Evolutionary conservation across 2,888 invertebrate species (phyloP).

Genomic region (Lycocerus yunnanus): DNA sequence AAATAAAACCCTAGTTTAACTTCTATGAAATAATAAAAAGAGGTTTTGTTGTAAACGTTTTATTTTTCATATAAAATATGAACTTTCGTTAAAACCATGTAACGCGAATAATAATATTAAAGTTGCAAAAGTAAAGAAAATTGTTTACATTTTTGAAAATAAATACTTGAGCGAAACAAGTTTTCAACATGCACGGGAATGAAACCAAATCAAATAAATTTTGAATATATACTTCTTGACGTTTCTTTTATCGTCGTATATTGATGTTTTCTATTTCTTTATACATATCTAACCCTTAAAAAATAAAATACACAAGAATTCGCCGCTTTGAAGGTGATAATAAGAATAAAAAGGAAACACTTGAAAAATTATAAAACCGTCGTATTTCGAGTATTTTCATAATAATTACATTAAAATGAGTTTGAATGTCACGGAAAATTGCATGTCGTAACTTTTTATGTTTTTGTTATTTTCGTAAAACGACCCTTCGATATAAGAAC

Average conservation of each 20-base stretch:
- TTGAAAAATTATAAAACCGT: background rate
- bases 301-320: background rate
- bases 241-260: background rate
- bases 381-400: background rate
- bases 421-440: background rate
- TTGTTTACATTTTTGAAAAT: background rate
- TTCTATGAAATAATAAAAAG: no score
- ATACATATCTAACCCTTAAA: background rate
- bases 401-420: background rate
- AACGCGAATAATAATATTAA: background rate
- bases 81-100: background rate
- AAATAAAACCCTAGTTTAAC: no score
- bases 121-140: background rate
- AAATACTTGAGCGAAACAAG: background rate
- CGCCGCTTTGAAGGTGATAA: background rate
- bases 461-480: background rate
- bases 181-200: background rate
- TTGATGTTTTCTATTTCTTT: background rate
- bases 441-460: background rate
- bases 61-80: background rate
- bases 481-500: background rate
- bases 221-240: background rate
- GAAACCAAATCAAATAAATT: background rate
- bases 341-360: background rate
- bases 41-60: background rate